Evolutionary conservation across 2,888 invertebrate genomes (phyloP).

Genomic region (Himalopsyche tibetana): DNA sequence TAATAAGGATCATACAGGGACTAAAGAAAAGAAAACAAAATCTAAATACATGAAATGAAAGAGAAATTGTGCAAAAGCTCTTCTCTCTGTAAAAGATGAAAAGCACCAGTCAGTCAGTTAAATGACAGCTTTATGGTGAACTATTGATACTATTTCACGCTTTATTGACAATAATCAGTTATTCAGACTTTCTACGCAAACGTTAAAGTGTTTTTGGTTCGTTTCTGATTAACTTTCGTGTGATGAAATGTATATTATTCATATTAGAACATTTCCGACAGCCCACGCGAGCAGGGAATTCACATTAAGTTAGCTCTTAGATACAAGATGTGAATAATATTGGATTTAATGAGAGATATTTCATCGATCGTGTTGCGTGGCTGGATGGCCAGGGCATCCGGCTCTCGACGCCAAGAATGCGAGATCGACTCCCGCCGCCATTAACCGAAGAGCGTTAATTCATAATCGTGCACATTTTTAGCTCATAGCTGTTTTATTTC

Average conservation of each 20-base stretch:
- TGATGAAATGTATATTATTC: background rate
- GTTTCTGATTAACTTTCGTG: background rate
- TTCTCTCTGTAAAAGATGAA: no score
- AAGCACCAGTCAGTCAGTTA: no score
- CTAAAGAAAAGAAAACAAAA: no score
- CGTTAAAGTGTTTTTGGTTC: no score
- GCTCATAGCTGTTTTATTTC: slow-evolving; percentile 3
- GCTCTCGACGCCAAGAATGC: slow-evolving; percentile 13
- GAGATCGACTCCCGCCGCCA: background rate
- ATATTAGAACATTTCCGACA: background rate
- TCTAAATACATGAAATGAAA: no score
- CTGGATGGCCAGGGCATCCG: slow-evolving; percentile 5
- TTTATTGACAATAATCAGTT: no score
- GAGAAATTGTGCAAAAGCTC: no score
- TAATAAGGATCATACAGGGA: no score
- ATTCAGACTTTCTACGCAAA: no score
- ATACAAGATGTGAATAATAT: slow-evolving; percentile 27
- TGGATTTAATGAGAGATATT: slow-evolving; percentile 23
- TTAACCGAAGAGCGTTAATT: slow-evolving; percentile 19
- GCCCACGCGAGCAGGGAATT: background rate
- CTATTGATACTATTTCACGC: no score
- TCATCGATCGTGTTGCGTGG: slow-evolving; percentile 24
- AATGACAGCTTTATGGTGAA: no score
- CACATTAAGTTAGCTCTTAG: background rate
- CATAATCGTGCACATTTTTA: slow-evolving; percentile 31